Conservation (phyloP, 2,113 vertebrate genomes). For the Sphyrna mokarran region DNA sequence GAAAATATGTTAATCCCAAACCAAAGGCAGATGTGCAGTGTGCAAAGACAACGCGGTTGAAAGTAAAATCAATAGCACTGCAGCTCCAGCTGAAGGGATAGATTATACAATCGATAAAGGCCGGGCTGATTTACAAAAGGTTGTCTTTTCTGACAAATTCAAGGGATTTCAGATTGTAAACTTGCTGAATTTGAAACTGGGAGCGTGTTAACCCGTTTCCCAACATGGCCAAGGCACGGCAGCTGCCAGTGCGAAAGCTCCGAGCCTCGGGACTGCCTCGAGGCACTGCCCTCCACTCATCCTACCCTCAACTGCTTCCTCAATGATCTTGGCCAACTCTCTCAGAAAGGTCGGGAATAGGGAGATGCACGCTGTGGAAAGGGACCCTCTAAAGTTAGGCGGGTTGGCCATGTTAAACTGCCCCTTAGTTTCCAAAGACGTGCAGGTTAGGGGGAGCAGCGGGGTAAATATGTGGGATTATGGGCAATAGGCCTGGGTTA, state of each 20-base stretch:
- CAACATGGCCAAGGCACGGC: not conserved
- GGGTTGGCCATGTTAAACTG: no score
- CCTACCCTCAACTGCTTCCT: not conserved
- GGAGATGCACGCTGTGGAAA: not conserved
- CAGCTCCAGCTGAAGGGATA: constrained; percentile 17
- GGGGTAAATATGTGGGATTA: no score
- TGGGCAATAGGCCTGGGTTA: no score
- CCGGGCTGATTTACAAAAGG: constrained; percentile 11
- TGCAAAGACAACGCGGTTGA: constrained; percentile 7
- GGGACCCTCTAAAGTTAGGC: no score
- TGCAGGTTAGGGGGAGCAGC: no score
- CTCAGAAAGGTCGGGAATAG: not conserved
- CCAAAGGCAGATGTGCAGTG: not conserved
- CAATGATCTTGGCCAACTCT: not conserved
- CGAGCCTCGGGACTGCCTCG: not conserved
- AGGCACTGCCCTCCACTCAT: not conserved
- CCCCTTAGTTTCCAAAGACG: no score
- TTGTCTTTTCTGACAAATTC: constrained; percentile 11
- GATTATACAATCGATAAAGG: constrained; percentile 22
- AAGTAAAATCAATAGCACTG: constrained; percentile 32
- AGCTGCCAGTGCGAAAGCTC: not conserved
- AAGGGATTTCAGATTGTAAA: not conserved
- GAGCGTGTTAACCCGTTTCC: not conserved
- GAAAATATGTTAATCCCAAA: not conserved
- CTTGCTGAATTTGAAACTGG: not conserved